These are phyloP conservation scores for Hetaerina titia DNA, from an alignment of 2,888 invertebrate species.

Conservation along the genomic window DNA sequence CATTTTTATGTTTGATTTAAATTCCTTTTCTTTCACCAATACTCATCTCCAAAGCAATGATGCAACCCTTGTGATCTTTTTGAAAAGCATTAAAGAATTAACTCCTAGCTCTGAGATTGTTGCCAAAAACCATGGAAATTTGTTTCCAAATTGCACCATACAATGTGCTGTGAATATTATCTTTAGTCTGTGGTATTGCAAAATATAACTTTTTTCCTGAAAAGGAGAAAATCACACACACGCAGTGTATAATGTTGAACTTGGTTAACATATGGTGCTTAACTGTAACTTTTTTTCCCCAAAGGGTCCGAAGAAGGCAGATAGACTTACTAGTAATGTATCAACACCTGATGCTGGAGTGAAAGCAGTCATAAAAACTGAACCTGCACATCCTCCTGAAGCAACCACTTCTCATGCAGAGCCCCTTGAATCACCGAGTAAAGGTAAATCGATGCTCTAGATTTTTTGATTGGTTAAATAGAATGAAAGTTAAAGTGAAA, in stretches of 20 bases:
- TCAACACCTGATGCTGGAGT: conserved; percentile 64
- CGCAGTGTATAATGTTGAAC: too few relatives aligned
- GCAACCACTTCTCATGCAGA: background rate
- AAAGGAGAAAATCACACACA: background rate
- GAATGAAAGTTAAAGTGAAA: too few relatives aligned
- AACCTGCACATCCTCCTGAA: background rate
- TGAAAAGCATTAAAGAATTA: too few relatives aligned
- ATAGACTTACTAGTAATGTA: conserved; percentile 70
- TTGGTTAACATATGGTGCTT: too few relatives aligned
- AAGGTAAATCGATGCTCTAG: background rate
- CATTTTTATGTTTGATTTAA: too few relatives aligned
- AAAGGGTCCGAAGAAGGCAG: conserved; percentile 71
- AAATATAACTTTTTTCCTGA: background rate
- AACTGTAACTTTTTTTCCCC: background rate
- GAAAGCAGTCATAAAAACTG: conserved; percentile 53
- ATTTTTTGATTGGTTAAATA: too few relatives aligned
- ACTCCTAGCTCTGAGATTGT: too few relatives aligned
- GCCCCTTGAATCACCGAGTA: conserved; percentile 13
- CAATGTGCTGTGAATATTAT: background rate
- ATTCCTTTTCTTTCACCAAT: too few relatives aligned
- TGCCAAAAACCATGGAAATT: too few relatives aligned
- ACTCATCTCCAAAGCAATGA: too few relatives aligned
- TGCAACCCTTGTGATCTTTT: too few relatives aligned
- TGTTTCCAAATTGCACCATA: too few relatives aligned
- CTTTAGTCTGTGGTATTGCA: background rate